Percentiles rank a stretch among this genome's conserved stretches.
These are phyloP conservation scores for Argyra leucocephala DNA, from an alignment of 2,888 invertebrate genomes.

Conservation along the genomic window DNA sequence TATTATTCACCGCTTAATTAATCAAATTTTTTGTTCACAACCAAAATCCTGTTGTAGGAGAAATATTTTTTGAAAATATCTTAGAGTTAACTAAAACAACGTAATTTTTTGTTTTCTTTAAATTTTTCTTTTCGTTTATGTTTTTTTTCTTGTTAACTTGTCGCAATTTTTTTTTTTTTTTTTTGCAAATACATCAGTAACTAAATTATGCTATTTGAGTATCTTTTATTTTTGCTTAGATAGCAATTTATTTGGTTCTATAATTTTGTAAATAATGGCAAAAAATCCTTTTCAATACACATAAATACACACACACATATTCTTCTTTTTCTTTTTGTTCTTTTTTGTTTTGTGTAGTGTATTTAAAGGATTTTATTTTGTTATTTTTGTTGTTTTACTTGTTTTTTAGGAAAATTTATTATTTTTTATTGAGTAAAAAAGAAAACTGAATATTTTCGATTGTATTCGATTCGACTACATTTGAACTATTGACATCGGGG, in stretches of 20 bases:
- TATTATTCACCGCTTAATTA: too few relatives aligned
- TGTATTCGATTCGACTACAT: too few relatives aligned
- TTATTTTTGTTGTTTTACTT: neutral
- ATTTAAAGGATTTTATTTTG: neutral
- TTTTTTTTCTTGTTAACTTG: neutral
- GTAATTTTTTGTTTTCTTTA: too few relatives aligned
- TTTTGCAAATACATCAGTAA: neutral
- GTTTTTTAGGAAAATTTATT: neutral
- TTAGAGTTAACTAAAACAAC: too few relatives aligned
- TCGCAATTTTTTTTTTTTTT: neutral
- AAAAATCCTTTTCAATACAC: neutral
- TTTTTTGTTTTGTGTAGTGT: too few relatives aligned
- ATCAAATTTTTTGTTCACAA: too few relatives aligned
- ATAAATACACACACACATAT: neutral
- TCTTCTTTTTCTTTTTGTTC: neutral
- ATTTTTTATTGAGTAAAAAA: neutral
- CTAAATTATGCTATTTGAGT: conserved; percentile 1
- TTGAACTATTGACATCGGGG: too few relatives aligned
- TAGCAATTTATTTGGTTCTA: conserved; percentile 4
- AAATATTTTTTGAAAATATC: too few relatives aligned
- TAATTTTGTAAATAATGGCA: conserved; percentile 3
- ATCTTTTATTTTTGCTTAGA: conserved; percentile 6
- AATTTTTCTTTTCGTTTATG: too few relatives aligned
- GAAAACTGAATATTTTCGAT: too few relatives aligned
- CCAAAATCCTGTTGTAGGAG: too few relatives aligned